A percentile compares a stretch with the other conserved stretches of the same genome.
These are phyloP conservation scores for Liolophura sinensis DNA, from an alignment of 1,140 invertebrate genomes.

Conservation along the genomic window DNA sequence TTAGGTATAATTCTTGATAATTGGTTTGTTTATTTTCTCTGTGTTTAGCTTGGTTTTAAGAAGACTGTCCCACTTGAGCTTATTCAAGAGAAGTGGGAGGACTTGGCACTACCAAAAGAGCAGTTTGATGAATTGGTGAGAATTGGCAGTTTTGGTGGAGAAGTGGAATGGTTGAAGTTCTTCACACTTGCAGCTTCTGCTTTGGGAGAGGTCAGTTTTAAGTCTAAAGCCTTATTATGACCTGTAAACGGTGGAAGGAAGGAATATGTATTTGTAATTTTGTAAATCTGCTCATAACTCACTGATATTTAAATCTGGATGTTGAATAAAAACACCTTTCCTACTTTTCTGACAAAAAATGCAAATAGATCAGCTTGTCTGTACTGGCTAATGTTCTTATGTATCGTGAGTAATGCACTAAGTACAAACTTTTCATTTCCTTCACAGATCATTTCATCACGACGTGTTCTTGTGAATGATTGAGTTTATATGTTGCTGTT, in stretches of 20 bases:
- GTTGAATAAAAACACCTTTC: too few species aligned
- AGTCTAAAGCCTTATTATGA: not conserved
- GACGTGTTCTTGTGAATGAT: not conserved
- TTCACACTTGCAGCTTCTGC: conserved; percentile 70
- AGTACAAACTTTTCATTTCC: too few species aligned
- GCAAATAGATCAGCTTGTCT: too few species aligned
- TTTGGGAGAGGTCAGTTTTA: conserved; percentile 61
- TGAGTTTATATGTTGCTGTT: conserved; percentile 10
- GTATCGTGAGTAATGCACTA: too few species aligned
- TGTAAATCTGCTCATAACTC: too few species aligned
- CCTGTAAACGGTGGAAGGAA: too few species aligned
- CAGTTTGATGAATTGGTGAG: conserved; percentile 68
- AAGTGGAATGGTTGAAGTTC: conserved; percentile 69
- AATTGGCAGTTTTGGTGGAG: conserved; percentile 64
- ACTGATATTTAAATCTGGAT: too few species aligned
- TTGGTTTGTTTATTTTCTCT: conserved; percentile 15
- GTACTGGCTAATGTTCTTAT: too few species aligned
- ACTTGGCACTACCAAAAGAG: conserved; percentile 65
- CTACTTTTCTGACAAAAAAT: too few species aligned
- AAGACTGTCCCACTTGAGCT: conserved; percentile 50
- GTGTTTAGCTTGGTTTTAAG: conserved; percentile 60
- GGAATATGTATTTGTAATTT: too few species aligned
- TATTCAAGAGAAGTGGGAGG: conserved; percentile 68
- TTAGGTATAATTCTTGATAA: not conserved
- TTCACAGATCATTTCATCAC: too few species aligned